These are phyloP conservation scores for Epirrita christyi DNA, from an alignment of 2,888 invertebrate species.

Conservation along the genomic window DNA sequence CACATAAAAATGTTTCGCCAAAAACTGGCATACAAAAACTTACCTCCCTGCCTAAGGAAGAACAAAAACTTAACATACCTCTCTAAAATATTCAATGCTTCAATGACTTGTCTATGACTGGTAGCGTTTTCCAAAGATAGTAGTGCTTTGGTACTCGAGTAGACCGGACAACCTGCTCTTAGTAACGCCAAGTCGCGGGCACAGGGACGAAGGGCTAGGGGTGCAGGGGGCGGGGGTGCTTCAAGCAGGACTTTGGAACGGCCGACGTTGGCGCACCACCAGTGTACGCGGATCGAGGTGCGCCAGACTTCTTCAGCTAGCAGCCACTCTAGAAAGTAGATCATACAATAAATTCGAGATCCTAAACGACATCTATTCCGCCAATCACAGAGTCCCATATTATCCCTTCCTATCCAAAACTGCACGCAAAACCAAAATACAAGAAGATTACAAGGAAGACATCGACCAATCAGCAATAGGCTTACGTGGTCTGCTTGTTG, in stretches of 20 bases:
- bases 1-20: too few species aligned
- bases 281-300: slow-evolving; percentile 62
- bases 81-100: slow-evolving; percentile 81
- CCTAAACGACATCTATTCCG: too few species aligned
- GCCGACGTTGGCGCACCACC: slow-evolving; percentile 65
- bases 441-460: too few species aligned
- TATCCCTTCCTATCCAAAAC: too few species aligned
- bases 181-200: slow-evolving; percentile 75
- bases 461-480: too few species aligned
- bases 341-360: too few species aligned
- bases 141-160: slow-evolving; percentile 80
- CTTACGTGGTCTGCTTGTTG: too few species aligned
- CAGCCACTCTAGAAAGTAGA: slow-evolving; percentile 63
- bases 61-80: slow-evolving; percentile 75
- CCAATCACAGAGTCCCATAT: too few species aligned
- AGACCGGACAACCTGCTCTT: slow-evolving; percentile 79
- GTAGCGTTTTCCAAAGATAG: slow-evolving; percentile 87
- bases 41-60: too few species aligned
- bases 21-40: too few species aligned
- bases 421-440: too few species aligned
- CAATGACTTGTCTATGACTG: slow-evolving; percentile 83
- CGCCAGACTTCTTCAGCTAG: slow-evolving; percentile 66
- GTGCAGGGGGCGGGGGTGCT: slow-evolving; percentile 51
- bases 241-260: slow-evolving; percentile 46
- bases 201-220: slow-evolving; percentile 56